phyloP scores from a whole-genome alignment of 2,113 vertebrate species.

The Donacobius atricapilla region DNA sequence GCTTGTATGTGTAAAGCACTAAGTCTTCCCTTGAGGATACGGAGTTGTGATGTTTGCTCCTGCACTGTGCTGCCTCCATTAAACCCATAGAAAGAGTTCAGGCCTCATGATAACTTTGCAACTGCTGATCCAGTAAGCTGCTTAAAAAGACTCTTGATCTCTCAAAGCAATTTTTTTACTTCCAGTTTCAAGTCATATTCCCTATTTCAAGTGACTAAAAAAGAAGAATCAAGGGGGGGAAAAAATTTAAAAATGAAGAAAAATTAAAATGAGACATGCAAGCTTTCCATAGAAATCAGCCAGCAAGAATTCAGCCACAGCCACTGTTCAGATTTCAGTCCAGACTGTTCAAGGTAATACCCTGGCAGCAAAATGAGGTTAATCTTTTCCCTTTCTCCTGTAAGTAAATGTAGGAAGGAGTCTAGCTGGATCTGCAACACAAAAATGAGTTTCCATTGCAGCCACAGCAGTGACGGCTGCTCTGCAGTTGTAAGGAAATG shows the following conservation, averaged over 20 bases:
- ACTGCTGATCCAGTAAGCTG: conserved; percentile 68
- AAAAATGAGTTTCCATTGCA: background rate
- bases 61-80: conserved; percentile 35
- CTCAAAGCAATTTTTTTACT: conserved; percentile 64
- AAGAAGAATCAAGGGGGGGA: background rate
- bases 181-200: conserved; percentile 53
- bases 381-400: background rate
- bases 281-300: background rate
- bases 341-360: background rate
- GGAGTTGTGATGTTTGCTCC: conserved; percentile 58
- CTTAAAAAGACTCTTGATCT: conserved; percentile 69
- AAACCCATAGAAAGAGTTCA: conserved; percentile 62
- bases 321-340: background rate
- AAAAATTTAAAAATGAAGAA: background rate
- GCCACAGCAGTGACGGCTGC: background rate
- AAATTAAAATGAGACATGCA: background rate
- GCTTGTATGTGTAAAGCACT: conserved; percentile 58
- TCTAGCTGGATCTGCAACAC: background rate
- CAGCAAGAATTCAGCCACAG: background rate
- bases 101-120: conserved; percentile 61
- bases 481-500: background rate
- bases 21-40: conserved; percentile 60
- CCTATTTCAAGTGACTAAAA: conserved; percentile 33
- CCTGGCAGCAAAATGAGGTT: background rate
- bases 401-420: background rate